Percentiles rank a stretch among this genome's conserved stretches.
phyloP scores from a whole-genome alignment of 1,140 invertebrate genomes.

The Drosophila orosa region DNA sequence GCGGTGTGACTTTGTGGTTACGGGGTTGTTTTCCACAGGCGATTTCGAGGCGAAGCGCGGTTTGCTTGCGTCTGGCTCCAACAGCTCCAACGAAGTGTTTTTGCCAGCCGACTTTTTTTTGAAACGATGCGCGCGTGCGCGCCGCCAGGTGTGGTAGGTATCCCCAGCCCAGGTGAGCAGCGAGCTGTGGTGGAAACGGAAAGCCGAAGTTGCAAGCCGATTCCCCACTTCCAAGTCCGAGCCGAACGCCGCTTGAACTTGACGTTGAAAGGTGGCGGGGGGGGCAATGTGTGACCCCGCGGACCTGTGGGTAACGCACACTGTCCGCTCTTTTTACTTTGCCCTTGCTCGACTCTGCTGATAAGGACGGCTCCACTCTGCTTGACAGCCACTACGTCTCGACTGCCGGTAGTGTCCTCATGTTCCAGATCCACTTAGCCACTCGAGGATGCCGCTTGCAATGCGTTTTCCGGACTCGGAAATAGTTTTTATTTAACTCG shows the following conservation, averaged over 20 bases:
- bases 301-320: slow-evolving; percentile 11
- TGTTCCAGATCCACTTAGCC: slow-evolving; percentile 5
- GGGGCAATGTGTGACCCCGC: slow-evolving; percentile 13
- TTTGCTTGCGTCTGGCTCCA: slow-evolving; percentile 77
- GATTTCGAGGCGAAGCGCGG: slow-evolving; percentile 56
- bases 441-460: neutral
- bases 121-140: slow-evolving; percentile 49
- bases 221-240: neutral
- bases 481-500: slow-evolving; percentile 51
- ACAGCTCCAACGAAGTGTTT: slow-evolving; percentile 76
- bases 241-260: slow-evolving; percentile 51
- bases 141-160: slow-evolving; percentile 56
- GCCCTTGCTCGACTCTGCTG: slow-evolving; percentile 4
- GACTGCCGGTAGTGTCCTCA: slow-evolving; percentile 4
- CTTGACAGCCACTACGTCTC: slow-evolving; percentile 33
- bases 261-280: slow-evolving; percentile 12
- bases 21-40: slow-evolving; percentile 2
- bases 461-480: neutral
- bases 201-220: slow-evolving; percentile 16
- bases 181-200: slow-evolving; percentile 18
- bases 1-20: neutral
- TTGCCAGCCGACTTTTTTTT: slow-evolving; percentile 27
- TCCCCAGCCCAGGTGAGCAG: slow-evolving; percentile 8
- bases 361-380: slow-evolving; percentile 4
- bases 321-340: neutral